Evolutionary conservation across 2,113 vertebrate genomes (phyloP), one percentile per base, ranked within the genome.

Genomic region (Aphelocoma coerulescens): DNA sequence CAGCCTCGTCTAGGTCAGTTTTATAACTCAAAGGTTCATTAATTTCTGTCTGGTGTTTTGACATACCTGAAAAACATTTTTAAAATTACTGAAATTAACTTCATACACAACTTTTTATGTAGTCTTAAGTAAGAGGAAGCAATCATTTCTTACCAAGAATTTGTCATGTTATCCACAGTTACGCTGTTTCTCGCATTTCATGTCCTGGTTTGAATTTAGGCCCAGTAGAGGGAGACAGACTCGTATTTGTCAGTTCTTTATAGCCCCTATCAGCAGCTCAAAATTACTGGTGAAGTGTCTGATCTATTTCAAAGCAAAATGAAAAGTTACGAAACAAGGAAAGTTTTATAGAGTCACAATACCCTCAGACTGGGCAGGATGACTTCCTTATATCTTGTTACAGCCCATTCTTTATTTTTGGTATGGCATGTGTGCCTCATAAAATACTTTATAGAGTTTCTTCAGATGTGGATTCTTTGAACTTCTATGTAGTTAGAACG

Each of bases 221-320:
- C 59, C 95, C 96, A 96, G 92, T 26, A 93, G 94, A 91, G 95
- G 96, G 97, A 96, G 95, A 94, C 86, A 94, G 61, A 90, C 86
- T 81, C 39, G 0, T 79, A 14, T 66, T 78, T 94, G 92, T 95
- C 83, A 87, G 69, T 72, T 83, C 88, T 81, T 89, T 46, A 7
- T 62, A 71, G 58, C 55, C n/a, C 33, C 91, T 94, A 93, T 97
- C 93, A 95, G 90, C 95, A 96, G 33, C 88, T 96, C 73, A 51
- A 65, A 79, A 92, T 94, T 89, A 79, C 62, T 73, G 91, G 26
- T 87, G 93, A 95, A 96, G 76, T 73, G 89, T 94, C 93, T 96
- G 96, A 94, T 97, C 92, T 91, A 43, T 96, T 97, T 96, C 95
- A 97, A 96, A 97, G 95, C 73, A 79, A 93, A 96, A 91, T 26